Base-by-base conservation (phyloP, 1,140 invertebrate species). In the Eumeta japonica region DNA sequence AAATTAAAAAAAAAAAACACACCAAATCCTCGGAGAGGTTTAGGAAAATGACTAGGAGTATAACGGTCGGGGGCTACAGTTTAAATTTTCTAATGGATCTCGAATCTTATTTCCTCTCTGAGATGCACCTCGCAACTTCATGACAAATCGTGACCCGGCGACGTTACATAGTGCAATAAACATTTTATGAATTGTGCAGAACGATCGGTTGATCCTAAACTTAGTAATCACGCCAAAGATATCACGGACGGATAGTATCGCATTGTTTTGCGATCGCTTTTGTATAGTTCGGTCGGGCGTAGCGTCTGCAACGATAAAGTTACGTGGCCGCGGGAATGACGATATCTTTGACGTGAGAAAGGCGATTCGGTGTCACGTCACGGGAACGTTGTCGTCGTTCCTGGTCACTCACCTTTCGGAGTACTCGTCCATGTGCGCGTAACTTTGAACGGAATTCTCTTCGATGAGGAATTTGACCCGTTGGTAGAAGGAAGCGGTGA, bases 401-500 rank as follows among this genome's bases (percentile, higher is more conserved):
- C n/a, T 24, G 20, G 5, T 50, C 45, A 82, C 88, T 86, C 86
- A 98, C 96, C 92, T 97, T 82, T 98, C 94, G 52, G 91, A 94
- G 79, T 97, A 98, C 76, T 96, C 91, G 75, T 94, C 91, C 79
- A 90, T 88, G 61, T 95, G 92, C 14, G 94, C 94, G 77, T 98
- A 98, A 57, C 90, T 95, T 75, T 99, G 97, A 16, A 98, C 94
- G 40, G 92, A 95, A 67, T 97, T 94, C 67, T 97, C 94, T 77
- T 98, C 94, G 40, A 99, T 95, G 37, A 99, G 84, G 76, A 99
- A 99, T 62, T 95, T 94, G 64, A 98, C 94, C 28, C 94, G 83
- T 65, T 98, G 94, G 62, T 97, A 98, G 75, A 99, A 99, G 1
- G 94, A 95, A 3, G 94, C 93, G 1, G 94, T 96, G 19, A 96